Evolutionary conservation across 2,113 vertebrate species (phyloP), one percentile per base, ranked within the genome.

Genomic region (Sceloporus undulatus): DNA sequence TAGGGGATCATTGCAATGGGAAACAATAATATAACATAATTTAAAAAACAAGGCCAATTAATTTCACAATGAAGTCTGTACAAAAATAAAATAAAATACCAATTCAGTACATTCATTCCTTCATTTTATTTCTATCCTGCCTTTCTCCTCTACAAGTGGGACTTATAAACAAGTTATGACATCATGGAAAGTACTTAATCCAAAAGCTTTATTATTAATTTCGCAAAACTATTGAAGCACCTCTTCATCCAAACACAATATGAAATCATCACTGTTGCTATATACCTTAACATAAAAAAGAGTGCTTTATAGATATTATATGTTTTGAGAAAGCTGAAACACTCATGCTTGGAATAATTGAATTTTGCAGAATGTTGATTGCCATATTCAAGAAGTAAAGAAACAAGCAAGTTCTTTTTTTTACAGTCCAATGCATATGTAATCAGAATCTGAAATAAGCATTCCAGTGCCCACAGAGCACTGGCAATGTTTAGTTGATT

Each of bases 21-120:
- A 1, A 2, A 3, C 0, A 0, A 0, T 9, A 66, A 74, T 74
- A 42, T 0, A 40, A 75, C 25, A 66, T 5, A 23, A 81, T 82
- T 48, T 14, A 9, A 34, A 73, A 25, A 79, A 79, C 40, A 92
- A 5, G 18, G 76, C 19, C 0, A 34, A 81, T 92, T 91, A 73
- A 92, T 38, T 87, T 79, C 34, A 79, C 89, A 38, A 56, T 86
- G 29, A 92, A 80, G 9, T 27, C 11, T 85, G 23, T 1, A 8
- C 38, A 66, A 40, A 65, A 1, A 48, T 4, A n/a, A n/a, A n/a
- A n/a, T n/a, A 48, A 6, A 48, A 48, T 48, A 48, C 48, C 7
- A 48, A 48, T 48, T 4, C 48, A 48, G 5, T 48, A 48, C 34
- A 34, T 34, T 34, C 1, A 66, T 66, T 48, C 48, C 48, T 48